phyloP scores from a whole-genome alignment of 2,113 vertebrate genomes.

The Ovibos moschatus region DNA sequence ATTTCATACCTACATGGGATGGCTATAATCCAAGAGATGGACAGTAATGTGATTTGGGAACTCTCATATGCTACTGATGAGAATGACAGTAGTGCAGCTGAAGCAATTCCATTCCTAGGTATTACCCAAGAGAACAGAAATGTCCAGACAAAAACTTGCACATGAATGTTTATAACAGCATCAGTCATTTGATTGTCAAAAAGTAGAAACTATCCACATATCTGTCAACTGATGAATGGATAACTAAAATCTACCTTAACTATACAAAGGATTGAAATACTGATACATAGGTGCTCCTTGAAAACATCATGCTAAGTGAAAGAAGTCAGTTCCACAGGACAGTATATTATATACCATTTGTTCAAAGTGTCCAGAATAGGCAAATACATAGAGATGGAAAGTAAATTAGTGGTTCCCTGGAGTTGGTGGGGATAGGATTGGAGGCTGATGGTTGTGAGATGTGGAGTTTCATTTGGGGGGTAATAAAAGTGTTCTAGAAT shows the following conservation, averaged over 20 bases:
- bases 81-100: not conserved
- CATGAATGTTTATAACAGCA: not conserved
- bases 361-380: not conserved
- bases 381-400: not conserved
- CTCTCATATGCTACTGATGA: not conserved
- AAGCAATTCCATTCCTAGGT: not conserved
- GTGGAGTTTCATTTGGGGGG: not conserved
- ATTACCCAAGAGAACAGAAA: slow-evolving; percentile 2
- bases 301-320: not conserved
- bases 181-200: not conserved
- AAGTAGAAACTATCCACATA: not conserved
- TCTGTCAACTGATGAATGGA: not conserved
- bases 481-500: not conserved
- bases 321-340: not conserved
- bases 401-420: not conserved
- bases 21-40: not conserved
- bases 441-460: not conserved
- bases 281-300: not conserved
- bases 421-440: not conserved
- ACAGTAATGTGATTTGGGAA: not conserved
- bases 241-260: not conserved
- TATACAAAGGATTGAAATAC: not conserved
- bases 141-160: not conserved
- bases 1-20: not conserved
- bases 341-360: not conserved